phyloP scores from a whole-genome alignment of 2,797 vertebrate genomes.

The Xiphophorus birchmanni region DNA sequence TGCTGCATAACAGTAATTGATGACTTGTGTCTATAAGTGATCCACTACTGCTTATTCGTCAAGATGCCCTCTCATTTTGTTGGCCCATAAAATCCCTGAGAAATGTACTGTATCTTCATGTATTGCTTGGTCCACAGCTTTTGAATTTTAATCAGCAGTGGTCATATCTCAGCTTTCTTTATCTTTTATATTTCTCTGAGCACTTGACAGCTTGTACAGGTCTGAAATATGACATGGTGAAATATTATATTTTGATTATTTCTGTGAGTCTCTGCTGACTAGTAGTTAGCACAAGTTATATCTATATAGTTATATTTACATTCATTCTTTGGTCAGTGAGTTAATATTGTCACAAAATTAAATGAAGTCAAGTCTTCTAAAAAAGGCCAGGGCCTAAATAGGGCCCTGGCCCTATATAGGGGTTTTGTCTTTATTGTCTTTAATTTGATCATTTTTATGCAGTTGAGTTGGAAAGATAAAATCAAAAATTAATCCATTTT shows the following conservation, averaged over 20 bases:
- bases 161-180: not conserved
- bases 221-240: not conserved
- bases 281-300: not conserved
- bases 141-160: not conserved
- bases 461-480: not conserved
- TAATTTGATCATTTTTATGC: not conserved
- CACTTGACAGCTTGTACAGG: not conserved
- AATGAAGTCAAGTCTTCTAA: not conserved
- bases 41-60: not conserved
- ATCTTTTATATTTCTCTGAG: not conserved
- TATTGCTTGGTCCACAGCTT: not conserved
- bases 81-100: constrained; percentile 2
- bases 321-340: not conserved
- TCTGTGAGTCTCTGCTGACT: not conserved
- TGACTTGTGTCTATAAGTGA: not conserved
- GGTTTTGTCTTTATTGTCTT: not conserved
- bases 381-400: too few species aligned
- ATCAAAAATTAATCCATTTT: not conserved
- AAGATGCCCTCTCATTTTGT: not conserved
- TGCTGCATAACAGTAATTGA: not conserved
- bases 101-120: not conserved
- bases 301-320: not conserved
- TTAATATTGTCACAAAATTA: not conserved
- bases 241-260: not conserved
- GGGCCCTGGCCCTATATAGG: too few species aligned